A percentile compares a stretch with the other conserved stretches of the same genome.
Conservation (phyloP, 2,888 invertebrate genomes). For the Scaptomyza polygonia region DNA sequence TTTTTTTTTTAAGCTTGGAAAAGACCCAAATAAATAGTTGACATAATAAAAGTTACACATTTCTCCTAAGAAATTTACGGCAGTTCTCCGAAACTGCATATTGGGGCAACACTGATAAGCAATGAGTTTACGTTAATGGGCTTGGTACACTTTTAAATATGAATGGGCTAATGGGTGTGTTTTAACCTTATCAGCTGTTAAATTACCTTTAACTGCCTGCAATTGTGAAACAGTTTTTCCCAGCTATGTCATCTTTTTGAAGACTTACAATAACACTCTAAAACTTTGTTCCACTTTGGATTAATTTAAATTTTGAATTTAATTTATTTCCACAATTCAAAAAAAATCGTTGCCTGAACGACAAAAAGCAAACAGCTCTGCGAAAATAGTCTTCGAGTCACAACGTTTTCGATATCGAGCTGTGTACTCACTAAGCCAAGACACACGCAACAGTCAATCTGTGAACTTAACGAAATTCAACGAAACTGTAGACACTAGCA, state of each 20-base stretch:
- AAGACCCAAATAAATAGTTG: conserved; percentile 14
- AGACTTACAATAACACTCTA: neutral
- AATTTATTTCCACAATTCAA: conserved; percentile 1
- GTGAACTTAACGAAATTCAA: conserved; percentile 2
- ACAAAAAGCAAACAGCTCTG: conserved; percentile 31
- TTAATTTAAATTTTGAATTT: neutral
- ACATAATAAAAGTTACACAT: conserved; percentile 10
- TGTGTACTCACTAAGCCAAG: conserved; percentile 24
- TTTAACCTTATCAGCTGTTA: conserved; percentile 36
- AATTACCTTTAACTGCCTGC: conserved; percentile 5
- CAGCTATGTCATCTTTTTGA: neutral
- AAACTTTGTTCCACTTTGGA: neutral
- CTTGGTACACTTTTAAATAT: conserved; percentile 10
- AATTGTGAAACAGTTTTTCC: neutral
- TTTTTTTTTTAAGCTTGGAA: conserved; percentile 3
- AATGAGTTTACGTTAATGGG: conserved; percentile 18
- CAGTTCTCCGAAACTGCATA: conserved; percentile 41
- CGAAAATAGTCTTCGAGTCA: neutral
- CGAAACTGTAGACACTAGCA: neutral
- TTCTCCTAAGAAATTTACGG: conserved; percentile 8
- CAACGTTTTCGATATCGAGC: neutral
- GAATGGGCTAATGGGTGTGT: conserved; percentile 10
- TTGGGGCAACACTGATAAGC: conserved; percentile 34
- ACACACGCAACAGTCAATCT: neutral
- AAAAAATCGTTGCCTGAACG: neutral